phyloP scores from a whole-genome alignment of 2,113 vertebrate genomes.

The Labeo catla region DNA sequence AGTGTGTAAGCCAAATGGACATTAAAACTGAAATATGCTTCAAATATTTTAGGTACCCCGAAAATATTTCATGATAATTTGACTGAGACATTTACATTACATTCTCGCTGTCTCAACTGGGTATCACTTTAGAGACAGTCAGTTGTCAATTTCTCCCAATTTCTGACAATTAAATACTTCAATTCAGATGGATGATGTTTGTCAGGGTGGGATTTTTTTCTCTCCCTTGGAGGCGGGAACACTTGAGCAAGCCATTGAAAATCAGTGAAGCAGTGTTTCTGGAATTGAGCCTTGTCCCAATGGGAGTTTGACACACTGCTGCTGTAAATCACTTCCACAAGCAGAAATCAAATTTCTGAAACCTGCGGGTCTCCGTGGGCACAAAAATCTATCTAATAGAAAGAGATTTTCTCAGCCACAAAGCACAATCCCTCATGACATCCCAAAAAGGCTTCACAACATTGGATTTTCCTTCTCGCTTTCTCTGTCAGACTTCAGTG shows the following conservation, averaged over 20 bases:
- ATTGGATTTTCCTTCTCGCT: conserved; percentile 26
- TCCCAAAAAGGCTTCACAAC: conserved; percentile 24
- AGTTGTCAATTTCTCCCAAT: conserved; percentile 13
- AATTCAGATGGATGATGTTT: conserved; percentile 48
- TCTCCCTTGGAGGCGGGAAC: conserved; percentile 6
- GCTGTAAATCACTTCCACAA: conserved; percentile 57
- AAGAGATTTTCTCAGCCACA: conserved; percentile 38
- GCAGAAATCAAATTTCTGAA: conserved; percentile 56
- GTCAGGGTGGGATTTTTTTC: conserved; percentile 37
- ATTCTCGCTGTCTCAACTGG: neutral
- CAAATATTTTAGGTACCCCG: neutral
- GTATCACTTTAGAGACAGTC: conserved; percentile 13
- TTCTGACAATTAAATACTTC: conserved; percentile 35
- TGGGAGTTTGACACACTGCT: conserved; percentile 46
- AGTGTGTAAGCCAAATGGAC: neutral
- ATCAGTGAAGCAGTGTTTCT: conserved; percentile 53
- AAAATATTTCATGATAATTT: conserved; percentile 5
- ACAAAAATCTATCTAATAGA: conserved; percentile 51
- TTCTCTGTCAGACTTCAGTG: conserved; percentile 23
- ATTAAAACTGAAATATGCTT: neutral
- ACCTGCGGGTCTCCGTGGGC: conserved; percentile 29
- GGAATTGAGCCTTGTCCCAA: conserved; percentile 40
- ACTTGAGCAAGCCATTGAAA: conserved; percentile 45
- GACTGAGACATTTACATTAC: neutral
- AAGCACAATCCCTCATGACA: conserved; percentile 37